Percentiles rank a stretch among this genome's conserved stretches.
These are phyloP conservation scores for Megastigmus dorsalis DNA, from an alignment of 2,888 invertebrate species.

Conservation along the genomic window DNA sequence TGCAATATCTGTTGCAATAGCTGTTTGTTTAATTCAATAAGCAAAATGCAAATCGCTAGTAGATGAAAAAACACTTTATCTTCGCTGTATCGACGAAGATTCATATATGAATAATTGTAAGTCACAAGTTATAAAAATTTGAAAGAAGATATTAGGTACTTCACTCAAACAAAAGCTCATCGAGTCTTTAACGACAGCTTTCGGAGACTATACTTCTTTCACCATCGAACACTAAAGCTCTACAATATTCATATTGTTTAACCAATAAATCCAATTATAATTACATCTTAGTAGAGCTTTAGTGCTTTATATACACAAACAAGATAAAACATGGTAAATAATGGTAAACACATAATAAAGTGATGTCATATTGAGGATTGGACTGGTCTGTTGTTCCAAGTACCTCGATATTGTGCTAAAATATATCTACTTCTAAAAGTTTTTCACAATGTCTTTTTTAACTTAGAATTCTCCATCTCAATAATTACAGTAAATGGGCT, in stretches of 20 bases:
- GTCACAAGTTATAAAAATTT: background rate
- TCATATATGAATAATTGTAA: background rate
- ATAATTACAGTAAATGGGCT: background rate
- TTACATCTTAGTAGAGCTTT: conserved; percentile 16
- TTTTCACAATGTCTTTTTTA: background rate
- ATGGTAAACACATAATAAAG: background rate
- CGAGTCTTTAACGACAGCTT: conserved; percentile 58
- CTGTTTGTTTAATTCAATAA: too few relatives aligned
- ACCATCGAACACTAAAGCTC: background rate
- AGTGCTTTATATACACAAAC: background rate
- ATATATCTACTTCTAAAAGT: conserved; percentile 25
- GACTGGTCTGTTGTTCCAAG: conserved; percentile 60
- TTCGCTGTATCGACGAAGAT: conserved; percentile 26
- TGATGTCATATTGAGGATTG: conserved; percentile 53
- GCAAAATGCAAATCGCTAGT: conserved; percentile 3
- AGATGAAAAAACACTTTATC: background rate
- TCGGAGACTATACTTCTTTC: conserved; percentile 2
- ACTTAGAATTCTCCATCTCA: background rate
- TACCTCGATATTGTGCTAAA: conserved; percentile 56
- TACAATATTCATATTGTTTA: background rate
- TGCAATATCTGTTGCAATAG: too few relatives aligned
- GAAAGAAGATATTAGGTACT: background rate
- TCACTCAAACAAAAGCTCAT: conserved; percentile 38
- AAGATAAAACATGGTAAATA: conserved; percentile 1
- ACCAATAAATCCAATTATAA: background rate